A percentile compares a stretch with the other conserved stretches of the same genome.
phyloP scores from a whole-genome alignment of 2,113 vertebrate genomes.

The Austrofundulus limnaeus region DNA sequence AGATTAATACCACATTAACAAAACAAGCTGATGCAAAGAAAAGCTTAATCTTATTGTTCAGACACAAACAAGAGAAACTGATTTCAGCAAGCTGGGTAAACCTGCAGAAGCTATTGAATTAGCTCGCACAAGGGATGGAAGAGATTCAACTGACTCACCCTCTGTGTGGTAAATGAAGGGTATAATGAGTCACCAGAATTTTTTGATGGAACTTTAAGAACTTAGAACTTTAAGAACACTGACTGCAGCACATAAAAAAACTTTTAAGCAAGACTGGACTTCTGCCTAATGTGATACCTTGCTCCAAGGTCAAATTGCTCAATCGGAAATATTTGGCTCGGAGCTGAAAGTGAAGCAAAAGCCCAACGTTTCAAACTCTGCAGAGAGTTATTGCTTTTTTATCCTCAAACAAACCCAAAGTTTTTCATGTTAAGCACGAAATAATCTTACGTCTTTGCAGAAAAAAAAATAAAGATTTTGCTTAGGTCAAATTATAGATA shows the following conservation, averaged over 20 bases:
- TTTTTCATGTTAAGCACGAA: too few species aligned
- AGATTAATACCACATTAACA: neutral
- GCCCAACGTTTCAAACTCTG: neutral
- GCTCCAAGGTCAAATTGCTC: conserved; percentile 18
- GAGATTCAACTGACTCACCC: conserved; percentile 57
- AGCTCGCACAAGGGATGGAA: conserved; percentile 61
- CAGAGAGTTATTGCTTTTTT: neutral
- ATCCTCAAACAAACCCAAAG: neutral
- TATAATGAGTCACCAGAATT: conserved; percentile 49
- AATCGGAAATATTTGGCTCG: conserved; percentile 15
- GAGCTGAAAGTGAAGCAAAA: neutral
- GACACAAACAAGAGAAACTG: neutral
- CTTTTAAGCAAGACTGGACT: neutral
- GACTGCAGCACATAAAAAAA: neutral
- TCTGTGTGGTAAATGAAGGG: conserved; percentile 15
- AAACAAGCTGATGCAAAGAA: neutral
- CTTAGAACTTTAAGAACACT: conserved; percentile 4
- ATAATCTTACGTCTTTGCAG: neutral
- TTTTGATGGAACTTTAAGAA: conserved; percentile 17
- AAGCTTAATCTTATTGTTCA: neutral
- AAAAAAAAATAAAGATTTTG: neutral
- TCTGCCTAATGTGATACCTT: neutral
- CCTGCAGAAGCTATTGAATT: conserved; percentile 22
- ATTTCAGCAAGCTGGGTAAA: neutral
- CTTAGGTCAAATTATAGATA: neutral